Evolutionary conservation across 2,888 invertebrate species (phyloP), one percentile per base, ranked within the genome.

Genomic region (Callyntrura sp.): DNA sequence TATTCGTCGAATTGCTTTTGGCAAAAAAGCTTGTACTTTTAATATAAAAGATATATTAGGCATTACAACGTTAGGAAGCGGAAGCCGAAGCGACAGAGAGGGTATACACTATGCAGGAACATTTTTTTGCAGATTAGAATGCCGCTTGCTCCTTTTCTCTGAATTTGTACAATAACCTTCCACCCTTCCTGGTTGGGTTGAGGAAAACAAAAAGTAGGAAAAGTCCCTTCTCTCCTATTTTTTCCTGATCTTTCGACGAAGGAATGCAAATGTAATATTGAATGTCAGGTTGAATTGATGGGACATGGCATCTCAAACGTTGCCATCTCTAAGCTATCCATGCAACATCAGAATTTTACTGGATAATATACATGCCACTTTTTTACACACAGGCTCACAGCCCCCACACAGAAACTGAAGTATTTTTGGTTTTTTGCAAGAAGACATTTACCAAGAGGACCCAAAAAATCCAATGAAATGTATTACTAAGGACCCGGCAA

Each of bases 261-360:
- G 79, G 90, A 82, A 90, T 85, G 82, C 81, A 86, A 90, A 90
- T 86, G 91, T 89, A 91, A 92, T 91, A 91, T 91, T 91, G 90
- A 85, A 91, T 90, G 92, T 91, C 92, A 91, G 90, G 81, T 91
- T 90, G 90, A 92, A 92, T 91, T 92, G 92, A 92, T 92, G 92
- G 89, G 83, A 89, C 88, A 81, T 88, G 88, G 88, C 88, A 88
- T 88, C 82, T 82, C 73, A 70, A 82, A 28, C 81, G 81, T 79
- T 81, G 35, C 79, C 57, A 65, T 62, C 8, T 11, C n/a, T 4
- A n/a, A 78, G 28, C 0, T 57, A 78, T 6, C 78, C 17, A 55
- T 70, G 81, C 68, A 68, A 79, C 70, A 81, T 87, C 81, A 87
- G 79, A 87, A 85, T 85, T 78, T 85, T 65, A 76, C 60, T 55